Conservation (phyloP, 2,113 vertebrate species). For the Leptodactylus fuscus region DNA sequence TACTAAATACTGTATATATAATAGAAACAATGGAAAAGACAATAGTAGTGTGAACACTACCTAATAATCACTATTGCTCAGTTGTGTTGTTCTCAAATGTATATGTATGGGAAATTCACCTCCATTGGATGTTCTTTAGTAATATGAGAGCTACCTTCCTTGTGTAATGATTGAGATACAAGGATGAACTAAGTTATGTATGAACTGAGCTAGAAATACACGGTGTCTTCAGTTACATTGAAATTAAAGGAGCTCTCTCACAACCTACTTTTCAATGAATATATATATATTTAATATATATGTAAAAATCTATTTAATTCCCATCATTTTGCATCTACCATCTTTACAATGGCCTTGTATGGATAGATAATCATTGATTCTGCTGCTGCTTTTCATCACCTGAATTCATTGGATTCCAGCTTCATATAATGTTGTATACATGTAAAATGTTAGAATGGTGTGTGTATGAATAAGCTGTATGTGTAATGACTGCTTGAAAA, state of each 20-base stretch:
- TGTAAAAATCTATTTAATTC: not conserved
- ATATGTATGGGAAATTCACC: too few species aligned
- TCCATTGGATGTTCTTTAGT: too few species aligned
- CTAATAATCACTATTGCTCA: too few species aligned
- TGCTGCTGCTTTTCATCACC: not conserved
- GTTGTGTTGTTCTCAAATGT: too few species aligned
- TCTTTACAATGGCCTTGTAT: not conserved
- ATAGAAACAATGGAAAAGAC: too few species aligned
- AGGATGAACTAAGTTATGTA: too few species aligned
- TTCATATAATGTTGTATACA: not conserved
- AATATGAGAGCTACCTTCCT: not conserved
- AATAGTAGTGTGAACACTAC: too few species aligned
- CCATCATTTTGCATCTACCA: slow-evolving; percentile 2
- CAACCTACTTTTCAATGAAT: too few species aligned
- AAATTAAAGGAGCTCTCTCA: not conserved
- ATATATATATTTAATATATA: too few species aligned
- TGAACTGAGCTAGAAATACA: too few species aligned
- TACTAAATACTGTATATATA: too few species aligned
- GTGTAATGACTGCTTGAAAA: not conserved
- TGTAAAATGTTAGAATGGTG: not conserved
- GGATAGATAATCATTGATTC: not conserved
- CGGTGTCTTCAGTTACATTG: not conserved
- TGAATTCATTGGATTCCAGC: not conserved
- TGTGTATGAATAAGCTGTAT: not conserved
- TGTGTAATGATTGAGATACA: too few species aligned